Percentiles rank a stretch among this genome's conserved stretches.
Evolutionary conservation across 2,113 vertebrate genomes (phyloP).

Genomic region (Bubalus kerabau): DNA sequence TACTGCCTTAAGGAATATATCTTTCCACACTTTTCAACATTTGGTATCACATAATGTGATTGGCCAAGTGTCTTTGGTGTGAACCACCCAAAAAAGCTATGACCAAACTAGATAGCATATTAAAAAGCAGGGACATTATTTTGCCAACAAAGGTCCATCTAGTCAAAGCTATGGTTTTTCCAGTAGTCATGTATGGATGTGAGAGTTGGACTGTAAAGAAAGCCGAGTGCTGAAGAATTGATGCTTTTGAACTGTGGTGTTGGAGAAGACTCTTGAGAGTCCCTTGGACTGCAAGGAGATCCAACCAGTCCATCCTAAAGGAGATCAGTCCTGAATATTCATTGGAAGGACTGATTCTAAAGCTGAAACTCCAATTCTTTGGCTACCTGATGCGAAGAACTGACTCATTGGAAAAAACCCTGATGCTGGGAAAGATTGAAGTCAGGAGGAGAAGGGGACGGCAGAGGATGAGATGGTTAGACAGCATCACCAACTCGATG

Average conservation of each 20-base stretch:
- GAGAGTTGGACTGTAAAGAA: not conserved
- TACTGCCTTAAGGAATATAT: not conserved
- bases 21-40: not conserved
- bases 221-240: not conserved
- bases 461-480: not conserved
- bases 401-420: not conserved
- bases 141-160: not conserved
- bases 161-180: not conserved
- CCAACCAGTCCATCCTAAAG: not conserved
- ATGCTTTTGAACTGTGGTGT: not conserved
- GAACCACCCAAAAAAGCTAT: not conserved
- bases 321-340: not conserved
- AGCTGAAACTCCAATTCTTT: not conserved
- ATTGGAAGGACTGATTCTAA: not conserved
- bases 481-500: not conserved
- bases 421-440: not conserved
- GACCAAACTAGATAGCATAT: not conserved
- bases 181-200: not conserved
- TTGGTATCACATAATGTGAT: not conserved
- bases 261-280: not conserved
- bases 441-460: not conserved
- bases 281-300: not conserved
- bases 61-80: not conserved
- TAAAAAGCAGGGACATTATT: not conserved
- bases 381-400: rapidly evolving